Conservation (phyloP, 2,888 invertebrate species). For the Dryomyza anilis region DNA sequence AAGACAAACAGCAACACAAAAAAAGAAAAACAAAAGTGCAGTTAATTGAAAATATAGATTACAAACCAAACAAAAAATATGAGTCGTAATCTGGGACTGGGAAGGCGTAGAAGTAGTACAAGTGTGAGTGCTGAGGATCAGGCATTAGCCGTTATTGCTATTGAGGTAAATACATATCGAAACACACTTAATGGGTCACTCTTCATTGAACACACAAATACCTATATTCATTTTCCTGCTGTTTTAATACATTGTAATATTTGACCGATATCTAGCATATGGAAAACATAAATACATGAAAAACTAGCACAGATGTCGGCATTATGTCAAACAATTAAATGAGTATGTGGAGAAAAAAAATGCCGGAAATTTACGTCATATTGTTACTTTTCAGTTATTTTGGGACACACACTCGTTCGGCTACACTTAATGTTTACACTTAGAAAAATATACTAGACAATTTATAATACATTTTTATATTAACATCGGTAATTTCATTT, state of each 20-base stretch:
- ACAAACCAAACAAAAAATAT: background rate
- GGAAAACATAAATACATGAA: background rate
- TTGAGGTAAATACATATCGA: slow-evolving; percentile 11
- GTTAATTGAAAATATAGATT: background rate
- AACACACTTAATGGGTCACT: too few relatives aligned
- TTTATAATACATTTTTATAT: too few relatives aligned
- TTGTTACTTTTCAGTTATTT: background rate
- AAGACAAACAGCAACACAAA: too few relatives aligned
- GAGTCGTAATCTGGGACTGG: slow-evolving; percentile 5
- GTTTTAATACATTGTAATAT: background rate
- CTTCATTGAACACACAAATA: too few relatives aligned
- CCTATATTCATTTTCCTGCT: background rate
- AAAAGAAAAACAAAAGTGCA: background rate
- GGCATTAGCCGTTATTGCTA: slow-evolving; percentile 14
- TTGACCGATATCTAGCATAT: background rate
- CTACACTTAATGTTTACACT: too few relatives aligned
- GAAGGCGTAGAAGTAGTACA: slow-evolving; percentile 6
- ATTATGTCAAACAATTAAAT: slow-evolving; percentile 2
- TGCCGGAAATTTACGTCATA: slow-evolving; percentile 16
- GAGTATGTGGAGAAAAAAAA: background rate
- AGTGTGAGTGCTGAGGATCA: slow-evolving; percentile 12
- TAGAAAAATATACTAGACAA: too few relatives aligned
- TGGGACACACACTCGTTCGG: background rate
- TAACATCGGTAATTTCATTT: too few relatives aligned
- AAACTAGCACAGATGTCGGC: background rate